Conservation (phyloP, 1,140 invertebrate species). For the Phenacoccus solenopsis region DNA sequence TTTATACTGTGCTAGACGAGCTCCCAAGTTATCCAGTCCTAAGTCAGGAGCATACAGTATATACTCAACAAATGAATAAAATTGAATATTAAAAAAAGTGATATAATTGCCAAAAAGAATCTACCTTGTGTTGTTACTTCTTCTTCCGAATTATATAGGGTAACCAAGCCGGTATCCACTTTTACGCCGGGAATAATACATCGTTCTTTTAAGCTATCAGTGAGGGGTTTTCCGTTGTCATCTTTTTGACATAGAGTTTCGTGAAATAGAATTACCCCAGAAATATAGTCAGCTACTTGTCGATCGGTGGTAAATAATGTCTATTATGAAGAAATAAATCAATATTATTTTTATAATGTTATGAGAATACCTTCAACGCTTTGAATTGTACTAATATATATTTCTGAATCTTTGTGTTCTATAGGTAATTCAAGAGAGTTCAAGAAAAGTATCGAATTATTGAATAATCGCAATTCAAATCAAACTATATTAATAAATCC, state of each 20-base stretch:
- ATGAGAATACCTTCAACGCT: no score
- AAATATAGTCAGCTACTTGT: constrained; percentile 60
- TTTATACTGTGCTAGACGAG: constrained; percentile 94
- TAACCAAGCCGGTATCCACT: constrained; percentile 80
- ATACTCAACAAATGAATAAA: background rate
- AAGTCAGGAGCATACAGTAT: background rate
- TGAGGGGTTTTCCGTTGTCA: constrained; percentile 71
- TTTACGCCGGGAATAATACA: constrained; percentile 89
- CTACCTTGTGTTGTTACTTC: constrained; percentile 90
- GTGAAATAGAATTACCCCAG: constrained; percentile 90
- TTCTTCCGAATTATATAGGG: constrained; percentile 76
- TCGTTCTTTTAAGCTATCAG: constrained; percentile 62
- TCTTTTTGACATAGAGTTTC: constrained; percentile 95
- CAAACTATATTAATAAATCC: no score
- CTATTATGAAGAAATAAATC: constrained; percentile 37
- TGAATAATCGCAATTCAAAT: no score
- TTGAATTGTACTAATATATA: no score
- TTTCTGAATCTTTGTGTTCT: no score
- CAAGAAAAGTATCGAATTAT: no score
- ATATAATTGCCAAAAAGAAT: background rate
- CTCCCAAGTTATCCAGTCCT: constrained; percentile 85
- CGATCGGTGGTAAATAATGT: constrained; percentile 81
- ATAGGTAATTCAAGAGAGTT: no score
- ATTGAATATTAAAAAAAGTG: background rate
- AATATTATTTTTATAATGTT: no score